Conservation (phyloP, 2,113 vertebrate species). For the Procapra przewalskii region DNA sequence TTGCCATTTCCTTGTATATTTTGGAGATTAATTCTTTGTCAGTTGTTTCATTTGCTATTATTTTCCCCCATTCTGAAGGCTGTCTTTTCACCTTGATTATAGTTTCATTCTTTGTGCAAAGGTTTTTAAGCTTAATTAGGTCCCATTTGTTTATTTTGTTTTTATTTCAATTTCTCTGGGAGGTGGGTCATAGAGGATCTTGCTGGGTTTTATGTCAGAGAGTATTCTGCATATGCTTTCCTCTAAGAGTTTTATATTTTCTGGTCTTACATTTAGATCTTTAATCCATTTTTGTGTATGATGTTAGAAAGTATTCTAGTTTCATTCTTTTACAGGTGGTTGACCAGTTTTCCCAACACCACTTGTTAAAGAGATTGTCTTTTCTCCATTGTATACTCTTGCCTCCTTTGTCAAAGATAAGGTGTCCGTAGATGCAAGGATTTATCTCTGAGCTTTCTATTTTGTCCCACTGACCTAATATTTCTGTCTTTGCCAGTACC, state of each 20-base stretch:
- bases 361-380: background rate
- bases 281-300: background rate
- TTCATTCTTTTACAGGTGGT: background rate
- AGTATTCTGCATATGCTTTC: background rate
- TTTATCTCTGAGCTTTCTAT: background rate
- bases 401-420: background rate
- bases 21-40: background rate
- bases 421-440: background rate
- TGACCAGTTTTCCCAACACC: background rate
- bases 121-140: background rate
- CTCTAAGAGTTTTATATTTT: background rate
- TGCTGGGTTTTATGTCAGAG: background rate
- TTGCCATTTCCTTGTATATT: background rate
- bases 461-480: background rate
- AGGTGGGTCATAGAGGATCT: background rate
- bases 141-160: background rate
- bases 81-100: background rate
- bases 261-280: background rate
- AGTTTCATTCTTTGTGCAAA: background rate
- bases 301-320: background rate
- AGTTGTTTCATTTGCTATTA: background rate
- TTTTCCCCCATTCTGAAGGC: background rate
- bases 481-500: background rate
- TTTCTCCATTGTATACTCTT: background rate
- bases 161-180: background rate